Evolutionary conservation across 2,113 vertebrate species (phyloP), one percentile per base, ranked within the genome.

Genomic region (Gymnogyps californianus): DNA sequence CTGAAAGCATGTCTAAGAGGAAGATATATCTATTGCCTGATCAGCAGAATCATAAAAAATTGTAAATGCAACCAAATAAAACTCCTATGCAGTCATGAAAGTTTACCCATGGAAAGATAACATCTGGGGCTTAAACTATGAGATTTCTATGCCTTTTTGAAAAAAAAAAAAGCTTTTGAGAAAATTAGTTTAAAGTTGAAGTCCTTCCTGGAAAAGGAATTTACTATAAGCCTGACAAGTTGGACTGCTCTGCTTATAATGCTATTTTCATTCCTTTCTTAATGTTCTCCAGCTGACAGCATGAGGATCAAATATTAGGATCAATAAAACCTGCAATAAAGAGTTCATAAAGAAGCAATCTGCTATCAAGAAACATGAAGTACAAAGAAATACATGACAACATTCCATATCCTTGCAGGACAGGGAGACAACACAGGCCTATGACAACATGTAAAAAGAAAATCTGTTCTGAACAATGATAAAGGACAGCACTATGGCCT

Each of bases 251-350:
- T 76, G n/a, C 17, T 62, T 49, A 40, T n/a, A 55, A 64, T 17
- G 36, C 3, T 17, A 40, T 88, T 94, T 97, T 96, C 15, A 87
- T 66, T 94, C 77, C 11, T 87, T 91, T 87, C 42, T 86, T 95
- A 83, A 47, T 31, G 22, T 57, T 87, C 97, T 91, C 88, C 75
- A 89, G 34, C 32, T 32, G 11, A 85, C 65, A 91, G 28, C 38
- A 89, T 25, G 61, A 89, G 84, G 32, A 44, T 54, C 18, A 86
- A 90, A 90, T 92, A 95, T 29, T 82, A 95, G 15, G 15, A 90
- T 82, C 47, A 80, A 93, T 93, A 93, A 95, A 97, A 65, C 5
- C 38, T 44, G 47, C 14, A 96, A 67, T 9, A 83, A 96, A 87
- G 52, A 87, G 59, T 57, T 77, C 25, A 88, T 47, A 84, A 94